Evolutionary conservation across 2,797 vertebrate species (phyloP), one percentile per base, ranked within the genome.

Genomic region (Lates japonicus): DNA sequence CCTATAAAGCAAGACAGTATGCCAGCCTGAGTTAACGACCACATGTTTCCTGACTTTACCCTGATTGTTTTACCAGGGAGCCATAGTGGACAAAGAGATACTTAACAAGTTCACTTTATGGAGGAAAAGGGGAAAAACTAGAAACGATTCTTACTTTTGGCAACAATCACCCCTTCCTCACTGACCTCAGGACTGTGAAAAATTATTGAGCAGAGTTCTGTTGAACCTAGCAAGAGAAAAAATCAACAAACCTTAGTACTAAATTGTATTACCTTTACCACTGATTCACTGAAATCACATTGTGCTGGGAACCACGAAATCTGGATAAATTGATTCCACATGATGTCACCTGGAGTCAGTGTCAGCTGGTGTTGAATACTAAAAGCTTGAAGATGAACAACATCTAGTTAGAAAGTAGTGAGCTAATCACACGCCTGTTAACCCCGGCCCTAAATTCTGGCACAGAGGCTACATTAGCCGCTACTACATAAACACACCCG

Each of bases 1-100:
- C 94, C 92, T 93, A 94, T 93, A 94, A 95, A 93, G 91, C 91
- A 88, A 83, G 84, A 66, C 85, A 74, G 82, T 88, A 90, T 88
- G 91, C 90, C 91, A 90, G 86, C 51, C 73, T 12, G 68, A 87
- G 84, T 92, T 92, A 90, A 92, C 69, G 72, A 92, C 90, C 87
- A 62, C 90, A 87, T 42, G 83, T 82, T 91, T n/a, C n/a, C 80
- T 41, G 88, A 89, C 89, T 92, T 90, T 81, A 74, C 80, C 68
- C 49, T 41, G 91, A 94, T 93, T 93, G 92, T 93, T 92, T 92
- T 88, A 91, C 80, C 74, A 69, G 76, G 49, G 68, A 85, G 74
- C 87, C 65, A 87, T 75, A 35, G 61, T 49, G 87, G 78, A 93
- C 91, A 92, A 92, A 92, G 90, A 89, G 71, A 90, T 86, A 87